A percentile compares a stretch with the other conserved stretches of the same genome.
Conservation (phyloP, 35 echinoderm and acorn worm species). For the Apostichopus californicus region DNA sequence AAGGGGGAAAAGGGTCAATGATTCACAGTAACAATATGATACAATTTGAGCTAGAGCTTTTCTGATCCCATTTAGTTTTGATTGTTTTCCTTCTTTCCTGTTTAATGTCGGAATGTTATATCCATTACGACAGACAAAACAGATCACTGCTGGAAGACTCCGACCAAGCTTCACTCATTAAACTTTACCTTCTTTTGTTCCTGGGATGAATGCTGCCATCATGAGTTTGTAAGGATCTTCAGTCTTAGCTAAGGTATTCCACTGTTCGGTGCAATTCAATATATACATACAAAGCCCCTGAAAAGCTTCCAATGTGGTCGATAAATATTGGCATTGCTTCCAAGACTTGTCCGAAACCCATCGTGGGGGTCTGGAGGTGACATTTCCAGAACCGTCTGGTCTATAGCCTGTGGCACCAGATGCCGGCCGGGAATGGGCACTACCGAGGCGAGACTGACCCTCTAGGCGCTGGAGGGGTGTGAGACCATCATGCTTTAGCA, state of each 20-base stretch:
- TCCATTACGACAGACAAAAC: too few species aligned
- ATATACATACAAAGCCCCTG: conserved; percentile 87
- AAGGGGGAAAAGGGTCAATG: too few species aligned
- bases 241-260: conserved; percentile 68
- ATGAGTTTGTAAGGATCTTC: conserved; percentile 73
- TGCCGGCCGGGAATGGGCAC: neutral
- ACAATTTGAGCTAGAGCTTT: too few species aligned
- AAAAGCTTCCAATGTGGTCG: conserved; percentile 73
- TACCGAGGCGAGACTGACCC: conserved; percentile 53
- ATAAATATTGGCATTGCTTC: conserved; percentile 98
- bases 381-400: conserved; percentile 50
- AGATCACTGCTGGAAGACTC: too few species aligned
- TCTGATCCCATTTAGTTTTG: too few species aligned
- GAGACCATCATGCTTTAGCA: conserved; percentile 87
- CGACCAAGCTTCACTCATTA: too few species aligned
- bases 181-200: neutral
- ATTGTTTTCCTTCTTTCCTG: too few species aligned
- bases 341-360: conserved; percentile 93
- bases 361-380: conserved; percentile 86
- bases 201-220: neutral
- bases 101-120: too few species aligned
- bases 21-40: too few species aligned
- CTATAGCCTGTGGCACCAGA: conserved; percentile 8
- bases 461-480: conserved; percentile 93
- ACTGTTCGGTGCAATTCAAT: conserved; percentile 84